phyloP scores from a whole-genome alignment of 2,113 vertebrate genomes.

The Garra rufa region DNA sequence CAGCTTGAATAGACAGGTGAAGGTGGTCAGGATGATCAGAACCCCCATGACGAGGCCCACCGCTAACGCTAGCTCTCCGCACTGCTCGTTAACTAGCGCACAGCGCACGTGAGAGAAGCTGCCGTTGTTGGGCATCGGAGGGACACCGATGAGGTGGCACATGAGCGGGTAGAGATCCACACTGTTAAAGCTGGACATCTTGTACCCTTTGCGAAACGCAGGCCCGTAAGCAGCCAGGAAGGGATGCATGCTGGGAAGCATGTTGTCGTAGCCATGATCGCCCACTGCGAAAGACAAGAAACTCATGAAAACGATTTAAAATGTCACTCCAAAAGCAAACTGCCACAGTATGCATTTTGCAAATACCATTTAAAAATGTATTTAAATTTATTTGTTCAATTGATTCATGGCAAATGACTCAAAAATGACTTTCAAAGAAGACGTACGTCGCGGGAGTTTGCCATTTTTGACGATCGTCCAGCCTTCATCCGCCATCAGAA shows the following conservation, averaged over 20 bases:
- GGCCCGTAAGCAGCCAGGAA: slow-evolving; percentile 90
- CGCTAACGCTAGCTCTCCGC: slow-evolving; percentile 73
- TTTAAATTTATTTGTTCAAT: too few species aligned
- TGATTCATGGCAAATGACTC: not conserved
- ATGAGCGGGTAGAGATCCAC: slow-evolving; percentile 97
- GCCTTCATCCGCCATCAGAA: slow-evolving; percentile 92
- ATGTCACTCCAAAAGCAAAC: not conserved
- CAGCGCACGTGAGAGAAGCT: slow-evolving; percentile 79
- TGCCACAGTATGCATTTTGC: not conserved
- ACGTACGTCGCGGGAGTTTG: slow-evolving; percentile 77
- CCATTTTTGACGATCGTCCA: slow-evolving; percentile 88
- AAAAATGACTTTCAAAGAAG: slow-evolving; percentile 6
- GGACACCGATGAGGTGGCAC: slow-evolving; percentile 87
- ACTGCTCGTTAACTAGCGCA: slow-evolving; percentile 80
- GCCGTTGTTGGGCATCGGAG: slow-evolving; percentile 86
- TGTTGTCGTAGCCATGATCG: slow-evolving; percentile 94
- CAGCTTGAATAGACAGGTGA: slow-evolving; percentile 81
- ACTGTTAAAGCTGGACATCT: slow-evolving; percentile 70
- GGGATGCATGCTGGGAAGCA: slow-evolving; percentile 91
- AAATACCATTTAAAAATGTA: too few species aligned
- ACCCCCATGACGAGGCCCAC: slow-evolving; percentile 83
- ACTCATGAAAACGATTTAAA: not conserved
- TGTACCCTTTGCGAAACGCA: slow-evolving; percentile 81
- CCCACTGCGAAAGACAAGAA: slow-evolving; percentile 80
- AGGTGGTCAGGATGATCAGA: slow-evolving; percentile 78